Conservation (phyloP, 2,888 invertebrate genomes). For the Ophioninae sp. region DNA sequence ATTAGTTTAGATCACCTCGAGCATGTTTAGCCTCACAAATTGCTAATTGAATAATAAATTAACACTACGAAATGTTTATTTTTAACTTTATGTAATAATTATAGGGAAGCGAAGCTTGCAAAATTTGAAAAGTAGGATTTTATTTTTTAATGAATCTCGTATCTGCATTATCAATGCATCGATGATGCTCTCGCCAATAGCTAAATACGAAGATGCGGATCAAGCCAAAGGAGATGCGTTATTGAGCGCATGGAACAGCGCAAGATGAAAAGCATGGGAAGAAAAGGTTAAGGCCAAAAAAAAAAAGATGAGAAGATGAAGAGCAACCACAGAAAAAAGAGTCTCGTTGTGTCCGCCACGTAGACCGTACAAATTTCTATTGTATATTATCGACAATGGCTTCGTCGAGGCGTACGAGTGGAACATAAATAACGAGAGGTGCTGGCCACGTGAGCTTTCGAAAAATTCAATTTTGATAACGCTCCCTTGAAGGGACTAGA, state of each 20-base stretch:
- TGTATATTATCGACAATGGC: conserved; percentile 71
- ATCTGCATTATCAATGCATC: conserved; percentile 1
- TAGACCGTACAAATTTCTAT: conserved; percentile 74
- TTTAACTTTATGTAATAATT: no score
- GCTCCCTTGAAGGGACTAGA: conserved; percentile 67
- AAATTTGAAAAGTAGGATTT: no score
- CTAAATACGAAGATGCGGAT: conserved; percentile 19
- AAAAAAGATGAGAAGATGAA: conserved; percentile 3
- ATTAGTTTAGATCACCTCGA: no score
- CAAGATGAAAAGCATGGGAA: conserved; percentile 11
- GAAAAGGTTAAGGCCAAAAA: not conserved
- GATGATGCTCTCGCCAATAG: conserved; percentile 5
- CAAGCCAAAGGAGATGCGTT: not conserved
- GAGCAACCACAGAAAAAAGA: conserved; percentile 33
- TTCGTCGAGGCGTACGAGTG: conserved; percentile 67
- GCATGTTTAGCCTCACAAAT: no score
- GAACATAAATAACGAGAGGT: conserved; percentile 73
- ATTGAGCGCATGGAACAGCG: conserved; percentile 1
- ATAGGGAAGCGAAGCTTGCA: no score
- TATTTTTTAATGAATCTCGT: no score
- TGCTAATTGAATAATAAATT: no score
- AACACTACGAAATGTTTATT: no score
- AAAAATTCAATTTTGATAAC: conserved; percentile 77
- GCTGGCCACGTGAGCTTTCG: conserved; percentile 61
- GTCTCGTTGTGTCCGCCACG: conserved; percentile 70